Percentiles rank a stretch among this genome's conserved stretches.
Evolutionary conservation across 2,113 vertebrate genomes (phyloP).

Genomic region (Pleuronectes platessa): DNA sequence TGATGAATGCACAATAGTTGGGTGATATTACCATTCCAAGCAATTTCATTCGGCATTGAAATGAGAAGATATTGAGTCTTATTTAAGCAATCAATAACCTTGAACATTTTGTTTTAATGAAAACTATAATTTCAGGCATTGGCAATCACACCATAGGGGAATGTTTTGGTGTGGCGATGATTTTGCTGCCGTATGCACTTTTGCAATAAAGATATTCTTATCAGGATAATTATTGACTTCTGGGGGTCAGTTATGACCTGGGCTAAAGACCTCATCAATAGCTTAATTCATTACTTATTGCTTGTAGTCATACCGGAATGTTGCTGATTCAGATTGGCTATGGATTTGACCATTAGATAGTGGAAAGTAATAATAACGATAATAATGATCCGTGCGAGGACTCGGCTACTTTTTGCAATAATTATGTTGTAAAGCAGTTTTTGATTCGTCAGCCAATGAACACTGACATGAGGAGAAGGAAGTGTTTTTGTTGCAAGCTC

Average conservation of each 20-base stretch:
- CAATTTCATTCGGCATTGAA: conserved; percentile 81
- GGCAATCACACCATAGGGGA: conserved; percentile 81
- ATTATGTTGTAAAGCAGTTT: conserved; percentile 40
- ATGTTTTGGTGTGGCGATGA: conserved; percentile 79
- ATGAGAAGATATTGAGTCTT: conserved; percentile 82
- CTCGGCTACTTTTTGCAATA: conserved; percentile 66
- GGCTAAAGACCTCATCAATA: conserved; percentile 86
- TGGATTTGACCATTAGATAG: conserved; percentile 76
- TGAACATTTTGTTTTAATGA: conserved; percentile 85
- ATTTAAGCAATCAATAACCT: conserved; percentile 86
- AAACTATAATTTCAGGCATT: conserved; percentile 85
- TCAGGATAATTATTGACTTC: conserved; percentile 85
- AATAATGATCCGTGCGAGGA: conserved; percentile 42
- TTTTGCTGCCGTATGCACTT: conserved; percentile 82
- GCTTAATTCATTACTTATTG: conserved; percentile 82
- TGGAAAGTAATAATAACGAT: conserved; percentile 71
- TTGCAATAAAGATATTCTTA: conserved; percentile 85
- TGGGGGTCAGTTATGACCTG: conserved; percentile 81
- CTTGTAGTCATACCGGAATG: conserved; percentile 75
- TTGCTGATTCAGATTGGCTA: conserved; percentile 80
- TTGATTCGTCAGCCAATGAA: conserved; percentile 52
- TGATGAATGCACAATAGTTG: conserved; percentile 78
- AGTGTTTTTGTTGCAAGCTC: background rate
- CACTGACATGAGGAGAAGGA: conserved; percentile 7
- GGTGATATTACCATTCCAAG: conserved; percentile 80